phyloP scores from a whole-genome alignment of 2,113 vertebrate species.

The Lathamus discolor region DNA sequence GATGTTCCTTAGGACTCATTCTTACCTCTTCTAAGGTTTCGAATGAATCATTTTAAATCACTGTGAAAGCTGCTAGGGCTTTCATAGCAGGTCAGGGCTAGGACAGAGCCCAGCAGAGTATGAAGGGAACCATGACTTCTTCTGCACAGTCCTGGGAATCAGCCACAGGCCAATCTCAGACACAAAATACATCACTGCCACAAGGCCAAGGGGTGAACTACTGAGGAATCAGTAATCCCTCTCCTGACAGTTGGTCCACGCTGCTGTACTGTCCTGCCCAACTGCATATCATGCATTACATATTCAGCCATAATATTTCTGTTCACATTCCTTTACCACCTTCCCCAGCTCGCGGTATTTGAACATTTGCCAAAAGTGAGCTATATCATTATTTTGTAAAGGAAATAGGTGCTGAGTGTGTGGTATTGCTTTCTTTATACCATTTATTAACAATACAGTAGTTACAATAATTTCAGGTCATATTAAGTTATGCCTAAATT shows the following conservation, averaged over 20 bases:
- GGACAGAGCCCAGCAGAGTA: neutral
- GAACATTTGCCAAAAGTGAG: neutral
- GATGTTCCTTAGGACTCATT: neutral
- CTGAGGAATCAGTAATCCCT: neutral
- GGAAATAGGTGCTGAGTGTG: neutral
- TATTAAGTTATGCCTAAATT: neutral
- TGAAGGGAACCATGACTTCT: neutral
- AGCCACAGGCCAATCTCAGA: neutral
- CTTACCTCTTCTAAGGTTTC: neutral
- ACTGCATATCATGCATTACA: neutral
- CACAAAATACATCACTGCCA: neutral
- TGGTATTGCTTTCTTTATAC: neutral
- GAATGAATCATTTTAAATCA: neutral
- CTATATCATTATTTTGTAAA: neutral
- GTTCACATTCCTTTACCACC: neutral
- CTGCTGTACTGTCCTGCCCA: neutral
- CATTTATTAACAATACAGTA: neutral
- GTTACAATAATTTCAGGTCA: neutral
- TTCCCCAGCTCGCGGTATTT: neutral
- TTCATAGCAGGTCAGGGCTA: neutral
- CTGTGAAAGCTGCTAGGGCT: neutral
- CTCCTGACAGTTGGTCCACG: neutral
- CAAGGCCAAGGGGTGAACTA: neutral
- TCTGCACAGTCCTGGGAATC: neutral
- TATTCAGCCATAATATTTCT: neutral